Evolutionary conservation across 2,797 vertebrate species (phyloP), one percentile per base, ranked within the genome.

Genomic region (Lutjanus campechanus): DNA sequence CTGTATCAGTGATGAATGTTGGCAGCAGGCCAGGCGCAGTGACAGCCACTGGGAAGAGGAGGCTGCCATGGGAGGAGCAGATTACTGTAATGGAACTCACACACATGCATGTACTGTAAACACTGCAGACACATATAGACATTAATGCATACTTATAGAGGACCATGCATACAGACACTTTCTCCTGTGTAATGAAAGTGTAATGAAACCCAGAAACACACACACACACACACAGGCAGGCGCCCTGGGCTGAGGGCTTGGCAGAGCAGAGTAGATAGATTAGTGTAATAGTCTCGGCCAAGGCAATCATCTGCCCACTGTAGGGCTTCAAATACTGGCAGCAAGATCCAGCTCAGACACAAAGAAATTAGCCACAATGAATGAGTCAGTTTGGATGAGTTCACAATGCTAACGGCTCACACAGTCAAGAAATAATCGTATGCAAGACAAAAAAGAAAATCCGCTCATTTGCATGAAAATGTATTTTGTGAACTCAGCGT

Each of bases 261-360:
- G 92, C 92, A 92, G 82, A 85, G 79, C 81, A 71, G 67, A 89
- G 87, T 84, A 88, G 90, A 93, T 93, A 91, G 93, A 94, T 93
- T 94, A 93, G 92, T 92, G 93, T 91, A 93, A 94, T 93, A 88
- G 91, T 92, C 89, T 89, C 77, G 20, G 92, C 92, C 92, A 92
- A 93, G 84, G 89, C 90, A 93, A 91, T 94, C 93, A 93, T 93
- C 91, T 90, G 90, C 90, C 90, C 91, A 93, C 92, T 89, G 92
- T 87, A 85, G 91, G 88, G 84, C 89, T 86, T 89, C 89, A 91
- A 78, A 91, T 69, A 81, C 91, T 93, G 89, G 91, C 93, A 91
- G 89, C 82, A 51, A 85, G 81, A 91, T 90, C 69, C 90, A 29
- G 68, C 83, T 77, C 90, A 88, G 80, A 91, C 90, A 91, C 90